phyloP scores from a whole-genome alignment of 2,888 invertebrate species.

The Chrysolina americana region DNA sequence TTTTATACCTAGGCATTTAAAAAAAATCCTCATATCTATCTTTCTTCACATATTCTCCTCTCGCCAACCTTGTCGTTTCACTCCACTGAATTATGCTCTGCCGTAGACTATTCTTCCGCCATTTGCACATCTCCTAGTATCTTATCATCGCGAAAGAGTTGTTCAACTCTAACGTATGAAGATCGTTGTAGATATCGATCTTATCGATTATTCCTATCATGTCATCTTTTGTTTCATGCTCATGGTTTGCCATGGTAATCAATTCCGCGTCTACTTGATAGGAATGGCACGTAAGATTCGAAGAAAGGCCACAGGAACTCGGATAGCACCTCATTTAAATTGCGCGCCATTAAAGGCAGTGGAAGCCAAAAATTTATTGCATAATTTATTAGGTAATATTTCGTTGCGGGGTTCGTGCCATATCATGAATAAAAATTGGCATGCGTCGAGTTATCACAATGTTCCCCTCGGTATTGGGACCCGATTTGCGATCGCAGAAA shows the following conservation, averaged over 20 bases:
- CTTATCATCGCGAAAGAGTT: conserved; percentile 34
- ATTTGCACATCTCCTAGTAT: not conserved
- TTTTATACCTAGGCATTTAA: no score
- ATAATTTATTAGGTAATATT: conserved; percentile 4
- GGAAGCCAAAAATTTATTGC: conserved; percentile 20
- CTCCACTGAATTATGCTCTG: not conserved
- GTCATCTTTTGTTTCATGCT: conserved; percentile 50
- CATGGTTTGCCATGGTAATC: conserved; percentile 49
- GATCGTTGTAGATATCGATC: conserved; percentile 45
- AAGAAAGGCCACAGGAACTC: conserved; percentile 45
- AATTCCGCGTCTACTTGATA: conserved; percentile 42
- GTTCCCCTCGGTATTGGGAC: no score
- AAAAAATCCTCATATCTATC: no score
- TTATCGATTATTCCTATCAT: conserved; percentile 51
- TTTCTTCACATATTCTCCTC: no score
- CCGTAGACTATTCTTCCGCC: not conserved
- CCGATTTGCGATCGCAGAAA: no score
- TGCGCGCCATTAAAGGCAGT: conserved; percentile 27
- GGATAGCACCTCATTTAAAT: conserved; percentile 34
- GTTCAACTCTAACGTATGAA: conserved; percentile 40
- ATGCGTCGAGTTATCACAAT: not conserved
- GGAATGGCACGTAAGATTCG: conserved; percentile 44
- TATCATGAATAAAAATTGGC: not conserved
- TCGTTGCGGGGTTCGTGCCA: not conserved
- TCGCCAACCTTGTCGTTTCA: not conserved